Base-by-base conservation (phyloP, 2,797 vertebrate species). In the Pangasius djambal region DNA sequence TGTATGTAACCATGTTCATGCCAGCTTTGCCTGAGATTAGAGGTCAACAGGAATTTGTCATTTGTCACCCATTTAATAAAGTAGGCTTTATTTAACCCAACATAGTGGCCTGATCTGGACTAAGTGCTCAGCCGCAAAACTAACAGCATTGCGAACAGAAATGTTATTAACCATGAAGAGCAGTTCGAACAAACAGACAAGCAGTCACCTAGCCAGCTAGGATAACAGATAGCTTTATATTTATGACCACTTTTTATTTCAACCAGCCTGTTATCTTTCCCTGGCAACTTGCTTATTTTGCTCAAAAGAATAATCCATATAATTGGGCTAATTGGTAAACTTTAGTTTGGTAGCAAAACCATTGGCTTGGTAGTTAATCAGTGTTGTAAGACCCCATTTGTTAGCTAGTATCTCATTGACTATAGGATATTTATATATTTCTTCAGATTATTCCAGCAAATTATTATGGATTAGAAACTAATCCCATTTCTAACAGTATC, bases 21-120 rank as follows among this genome's bases (percentile, higher is more conserved):
- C 37, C 86, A 65, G 40, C 65, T 69, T 78, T 88, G 85, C 89
- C 79, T 78, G 88, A 89, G 85, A 90, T 89, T 87, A 92, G 86
- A 87, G 69, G 88, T 85, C 86, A 70, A 84, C 86, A 75, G 8
- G 9, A 75, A 44, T 74, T 74, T 74, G 70, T 18, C 70, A 40
- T 74, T n/a, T n/a, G n/a, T 55, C 16, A 31, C 28, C 16, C 12
- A 79, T 79, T 57, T 34, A 59, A 59, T 22, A 9, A 81, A 57
- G 18, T 8, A 34, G 50, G 15, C 25, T 7, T 61, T 15, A 15
- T 61, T 82, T 61, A 63, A 67, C 15, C 40, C 9, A 22, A 20
- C 15, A 50, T 20, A 84, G 16, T 59, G 79, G 20, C 25, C 79
- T 9, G n/a, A 81, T 59, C 59, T 10, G 37, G 13, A 48, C 7